Percentiles rank a stretch among this genome's conserved stretches.
These are phyloP conservation scores for Euclidia mi DNA, from an alignment of 2,888 invertebrate species.

Conservation along the genomic window DNA sequence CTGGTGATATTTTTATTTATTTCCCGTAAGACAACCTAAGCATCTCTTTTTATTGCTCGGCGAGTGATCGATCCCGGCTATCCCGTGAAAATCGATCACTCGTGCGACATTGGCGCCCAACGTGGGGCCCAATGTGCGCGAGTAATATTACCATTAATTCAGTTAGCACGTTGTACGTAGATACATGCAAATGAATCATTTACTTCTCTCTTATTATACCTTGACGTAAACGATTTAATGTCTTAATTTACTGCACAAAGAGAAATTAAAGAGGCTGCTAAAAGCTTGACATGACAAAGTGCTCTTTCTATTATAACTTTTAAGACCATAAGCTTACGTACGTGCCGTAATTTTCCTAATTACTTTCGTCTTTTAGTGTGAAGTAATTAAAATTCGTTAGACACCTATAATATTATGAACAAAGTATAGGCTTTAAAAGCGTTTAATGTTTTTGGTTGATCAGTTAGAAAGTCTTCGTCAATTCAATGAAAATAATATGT, in stretches of 20 bases:
- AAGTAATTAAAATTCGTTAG: constrained; percentile 53
- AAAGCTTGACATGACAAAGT: constrained; percentile 88
- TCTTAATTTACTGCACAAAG: constrained; percentile 88
- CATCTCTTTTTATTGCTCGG: too few species aligned
- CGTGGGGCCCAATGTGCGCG: too few species aligned
- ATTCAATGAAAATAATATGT: constrained; percentile 1
- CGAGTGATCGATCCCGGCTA: too few species aligned
- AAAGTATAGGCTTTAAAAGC: constrained; percentile 34
- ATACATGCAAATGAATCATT: constrained; percentile 66
- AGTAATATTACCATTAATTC: constrained; percentile 61
- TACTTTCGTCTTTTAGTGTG: constrained; percentile 70
- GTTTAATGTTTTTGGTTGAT: constrained; percentile 25
- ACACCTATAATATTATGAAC: constrained; percentile 23
- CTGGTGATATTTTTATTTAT: too few species aligned
- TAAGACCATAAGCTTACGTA: constrained; percentile 80
- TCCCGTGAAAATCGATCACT: too few species aligned
- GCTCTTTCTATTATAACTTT: constrained; percentile 86
- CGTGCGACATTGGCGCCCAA: too few species aligned
- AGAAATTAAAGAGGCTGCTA: constrained; percentile 87
- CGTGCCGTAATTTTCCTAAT: constrained; percentile 83
- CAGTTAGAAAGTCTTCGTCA: not conserved
- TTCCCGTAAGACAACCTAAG: too few species aligned
- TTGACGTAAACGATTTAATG: constrained; percentile 86
- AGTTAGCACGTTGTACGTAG: constrained; percentile 49
- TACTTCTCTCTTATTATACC: constrained; percentile 74